Base-by-base conservation (phyloP, 92 coral and sea anemone genomes). In the Ricordea florida region DNA sequence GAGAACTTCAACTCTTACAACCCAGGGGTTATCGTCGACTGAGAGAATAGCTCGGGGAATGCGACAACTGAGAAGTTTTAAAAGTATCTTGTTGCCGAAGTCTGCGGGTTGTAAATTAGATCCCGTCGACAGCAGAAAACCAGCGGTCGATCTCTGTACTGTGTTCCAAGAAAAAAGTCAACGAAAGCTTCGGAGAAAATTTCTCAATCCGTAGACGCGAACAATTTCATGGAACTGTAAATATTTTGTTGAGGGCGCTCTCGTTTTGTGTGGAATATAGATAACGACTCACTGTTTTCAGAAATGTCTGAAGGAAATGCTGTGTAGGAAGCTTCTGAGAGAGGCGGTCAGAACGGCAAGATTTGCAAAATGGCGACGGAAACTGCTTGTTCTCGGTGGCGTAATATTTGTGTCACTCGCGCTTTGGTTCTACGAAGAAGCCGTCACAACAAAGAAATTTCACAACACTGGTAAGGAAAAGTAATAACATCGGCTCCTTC, bases 91-190 rank as follows among this genome's bases (percentile, higher is more conserved):
- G 65, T 70, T 70, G 77, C 77, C 15, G 49, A 38, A 28, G 65
- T 65, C 77, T 70, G 77, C 64, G 41, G 77, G 53, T 70, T 70
- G 77, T 53, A 67, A 67, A 70, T 17, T 25, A 43, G 13, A 55
- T 40, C 52, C 76, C 66, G 41, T 47, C 58, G 58, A 66, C 73
- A 45, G 10, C 25, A 32, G 18, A 65, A 18, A 51, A 53, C n/a
- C n/a, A n/a, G n/a, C n/a, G n/a, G n/a, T n/a, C n/a, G 51, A 24
- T 16, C 4, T 22, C 77, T 70, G 65, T 42, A 40, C 29, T 15
- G 14, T 36, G 76, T 51, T 36, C 73, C 37, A 51, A 36, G 9
- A 16, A 9, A 24, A 16, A 55, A 25, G 16, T 3, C 53, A 16
- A 34, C 24, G n/a, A 23, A 48, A 24, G 4, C 44, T 34, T 32